Evolutionary conservation across 2,888 invertebrate genomes (phyloP), one percentile per base, ranked within the genome.

Genomic region (Catotricha subobsoleta): DNA sequence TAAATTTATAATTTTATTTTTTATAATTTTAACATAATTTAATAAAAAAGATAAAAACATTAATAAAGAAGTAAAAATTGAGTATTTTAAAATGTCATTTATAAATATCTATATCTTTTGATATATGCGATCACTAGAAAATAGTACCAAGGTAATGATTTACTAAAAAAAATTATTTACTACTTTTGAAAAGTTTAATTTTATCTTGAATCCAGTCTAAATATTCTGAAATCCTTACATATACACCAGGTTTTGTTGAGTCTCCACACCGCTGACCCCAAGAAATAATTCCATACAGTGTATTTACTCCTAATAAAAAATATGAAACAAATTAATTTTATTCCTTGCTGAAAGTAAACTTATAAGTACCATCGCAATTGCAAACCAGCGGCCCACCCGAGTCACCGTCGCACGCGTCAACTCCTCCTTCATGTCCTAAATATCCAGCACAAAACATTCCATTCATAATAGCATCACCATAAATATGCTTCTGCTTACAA

Each of bases 381-480:
- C 83, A 84, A 35, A 79, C 77, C 18, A 84, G 62, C 7, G 86
- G 84, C n/a, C 86, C 86, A 19, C 86, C 86, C 28, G 80, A 80
- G 56, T 87, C 86, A 2, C 86, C 86, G 53, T 82, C 78, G 50
- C 86, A 86, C 9, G 82, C 73, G 56, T 86, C 86, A 0, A 75
- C 67, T 25, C 80, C 79, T 23, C 80, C 79, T 42, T 80, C 83
- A 48, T 74, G 72, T 19, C 34, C 27, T 44, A 82, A 62, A 52
- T 68, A 73, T 3, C 84, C 86, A 18, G 86, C 86, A 59, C 86
- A 86, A 48, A 83, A 68, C 79, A 84, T 84, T 12, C 80, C 77
- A 4, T 70, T 65, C 1, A 73, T 73, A 45, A 82, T 67, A 7
- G 68, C 62, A 36, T 64, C 58, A 1, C 78, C 80, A 52, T 83